A percentile compares a stretch with the other conserved stretches of the same genome.
These are phyloP conservation scores for Danio albolineatus DNA, from an alignment of 2,797 vertebrate genomes.

Conservation along the genomic window DNA sequence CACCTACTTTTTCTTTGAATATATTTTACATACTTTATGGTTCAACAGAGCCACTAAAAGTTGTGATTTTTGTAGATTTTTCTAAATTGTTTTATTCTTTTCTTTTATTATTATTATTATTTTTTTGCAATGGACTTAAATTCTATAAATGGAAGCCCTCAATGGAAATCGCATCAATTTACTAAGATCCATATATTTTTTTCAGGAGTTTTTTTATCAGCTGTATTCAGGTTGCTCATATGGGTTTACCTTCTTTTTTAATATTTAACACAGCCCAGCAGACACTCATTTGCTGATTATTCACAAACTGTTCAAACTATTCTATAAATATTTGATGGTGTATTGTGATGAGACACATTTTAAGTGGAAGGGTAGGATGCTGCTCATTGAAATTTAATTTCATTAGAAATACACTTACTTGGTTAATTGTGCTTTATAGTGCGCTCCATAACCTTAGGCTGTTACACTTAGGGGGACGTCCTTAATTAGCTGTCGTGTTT, in stretches of 20 bases:
- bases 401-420: constrained; percentile 66
- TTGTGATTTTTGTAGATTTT: no score
- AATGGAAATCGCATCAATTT: neutral
- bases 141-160: neutral
- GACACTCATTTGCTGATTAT: constrained; percentile 53
- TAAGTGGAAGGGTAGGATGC: constrained; percentile 61
- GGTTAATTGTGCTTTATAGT: constrained; percentile 52
- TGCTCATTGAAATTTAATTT: constrained; percentile 74
- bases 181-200: neutral
- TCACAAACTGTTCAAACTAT: constrained; percentile 44
- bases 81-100: no score
- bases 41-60: neutral
- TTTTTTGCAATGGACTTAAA: neutral
- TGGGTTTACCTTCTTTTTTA: constrained; percentile 10
- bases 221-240: neutral
- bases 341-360: constrained; percentile 38
- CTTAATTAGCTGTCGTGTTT: constrained; percentile 48
- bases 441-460: constrained; percentile 34
- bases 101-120: no score
- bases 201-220: neutral
- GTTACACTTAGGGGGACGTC: constrained; percentile 29
- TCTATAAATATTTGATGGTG: constrained; percentile 56
- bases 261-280: neutral
- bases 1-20: neutral
- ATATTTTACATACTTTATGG: neutral